Percentiles rank a stretch among this genome's conserved stretches.
These are phyloP conservation scores for Acomys russatus DNA, from an alignment of 2,797 vertebrate species.

Conservation along the genomic window DNA sequence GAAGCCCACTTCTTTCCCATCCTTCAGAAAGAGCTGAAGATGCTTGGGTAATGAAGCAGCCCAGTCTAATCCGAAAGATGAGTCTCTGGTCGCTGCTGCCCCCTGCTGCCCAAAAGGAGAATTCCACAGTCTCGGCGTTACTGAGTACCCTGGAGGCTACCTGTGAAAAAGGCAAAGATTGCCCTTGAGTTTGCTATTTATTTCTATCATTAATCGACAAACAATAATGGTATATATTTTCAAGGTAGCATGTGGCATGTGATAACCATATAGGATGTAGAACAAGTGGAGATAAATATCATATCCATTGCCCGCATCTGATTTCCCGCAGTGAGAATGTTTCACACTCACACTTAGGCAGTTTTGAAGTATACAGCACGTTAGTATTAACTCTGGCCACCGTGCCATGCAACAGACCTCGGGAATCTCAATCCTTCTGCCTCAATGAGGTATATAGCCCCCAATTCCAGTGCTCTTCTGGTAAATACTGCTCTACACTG, in stretches of 20 bases:
- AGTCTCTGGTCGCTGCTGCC: constrained; percentile 55
- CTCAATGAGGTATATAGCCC: background rate
- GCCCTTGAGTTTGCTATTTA: background rate
- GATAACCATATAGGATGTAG: background rate
- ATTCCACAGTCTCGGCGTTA: background rate
- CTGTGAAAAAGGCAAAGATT: background rate
- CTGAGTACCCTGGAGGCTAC: background rate
- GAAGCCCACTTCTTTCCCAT: background rate
- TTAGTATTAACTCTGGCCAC: background rate
- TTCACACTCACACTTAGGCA: background rate
- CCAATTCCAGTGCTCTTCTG: background rate
- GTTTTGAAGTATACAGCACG: background rate
- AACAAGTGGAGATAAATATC: background rate
- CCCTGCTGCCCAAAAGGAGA: constrained; percentile 57
- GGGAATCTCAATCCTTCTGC: background rate
- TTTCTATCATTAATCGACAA: background rate
- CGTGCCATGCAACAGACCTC: background rate
- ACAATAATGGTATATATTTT: background rate
- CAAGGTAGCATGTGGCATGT: background rate
- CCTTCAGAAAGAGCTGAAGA: background rate
- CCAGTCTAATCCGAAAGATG: rapidly evolving
- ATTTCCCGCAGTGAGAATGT: background rate
- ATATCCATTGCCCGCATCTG: background rate
- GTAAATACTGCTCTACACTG: background rate
- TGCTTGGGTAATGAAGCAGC: background rate